phyloP scores from a whole-genome alignment of 2,888 invertebrate genomes.

The Bibio marci region DNA sequence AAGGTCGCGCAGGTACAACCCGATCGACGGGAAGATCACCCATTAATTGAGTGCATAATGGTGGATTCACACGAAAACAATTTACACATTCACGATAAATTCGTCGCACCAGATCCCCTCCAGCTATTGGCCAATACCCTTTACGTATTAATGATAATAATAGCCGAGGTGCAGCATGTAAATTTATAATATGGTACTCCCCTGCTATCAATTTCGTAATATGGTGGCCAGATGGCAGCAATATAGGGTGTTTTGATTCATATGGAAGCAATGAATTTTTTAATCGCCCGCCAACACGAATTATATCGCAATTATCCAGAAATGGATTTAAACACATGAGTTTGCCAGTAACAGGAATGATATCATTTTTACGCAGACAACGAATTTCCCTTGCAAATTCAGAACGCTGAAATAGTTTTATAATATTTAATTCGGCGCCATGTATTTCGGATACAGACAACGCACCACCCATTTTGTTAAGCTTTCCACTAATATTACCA shows the following conservation, averaged over 20 bases:
- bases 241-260: constrained; percentile 10
- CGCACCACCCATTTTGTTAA: too few relatives aligned
- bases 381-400: too few relatives aligned
- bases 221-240: constrained; percentile 9
- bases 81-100: constrained; percentile 7
- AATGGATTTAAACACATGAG: constrained; percentile 8
- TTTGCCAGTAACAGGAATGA: background rate
- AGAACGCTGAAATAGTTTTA: too few relatives aligned
- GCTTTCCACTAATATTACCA: too few relatives aligned
- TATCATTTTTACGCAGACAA: too few relatives aligned
- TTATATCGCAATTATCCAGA: constrained; percentile 9
- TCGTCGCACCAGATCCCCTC: constrained; percentile 4
- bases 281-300: constrained; percentile 15
- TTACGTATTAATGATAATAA: constrained; percentile 8
- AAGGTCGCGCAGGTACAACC: constrained; percentile 8
- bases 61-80: constrained; percentile 6
- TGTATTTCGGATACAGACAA: too few relatives aligned
- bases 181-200: constrained; percentile 5
- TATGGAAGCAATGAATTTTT: constrained; percentile 6
- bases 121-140: constrained; percentile 11
- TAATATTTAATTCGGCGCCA: too few relatives aligned
- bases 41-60: constrained; percentile 11
- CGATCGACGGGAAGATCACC: constrained; percentile 12
- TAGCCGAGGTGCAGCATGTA: constrained; percentile 10
- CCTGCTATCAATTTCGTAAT: background rate